These are phyloP conservation scores for Drosophila incognita DNA, from an alignment of 2,888 invertebrate species.

Conservation along the genomic window DNA sequence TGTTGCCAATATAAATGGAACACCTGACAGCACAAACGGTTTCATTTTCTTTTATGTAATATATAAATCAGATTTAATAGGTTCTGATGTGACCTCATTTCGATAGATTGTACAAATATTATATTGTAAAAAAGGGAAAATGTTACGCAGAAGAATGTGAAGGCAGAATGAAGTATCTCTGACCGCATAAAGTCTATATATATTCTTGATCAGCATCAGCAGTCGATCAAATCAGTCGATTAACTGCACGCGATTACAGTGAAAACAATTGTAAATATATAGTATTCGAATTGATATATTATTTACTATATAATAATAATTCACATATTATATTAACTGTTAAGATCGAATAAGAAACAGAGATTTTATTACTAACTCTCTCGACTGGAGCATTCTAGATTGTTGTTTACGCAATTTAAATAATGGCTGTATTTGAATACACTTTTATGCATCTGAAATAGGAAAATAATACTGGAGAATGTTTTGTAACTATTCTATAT, in stretches of 20 bases:
- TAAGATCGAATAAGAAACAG: neutral
- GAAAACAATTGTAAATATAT: neutral
- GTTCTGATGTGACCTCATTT: neutral
- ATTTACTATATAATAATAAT: neutral
- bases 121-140: neutral
- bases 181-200: neutral
- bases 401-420: neutral
- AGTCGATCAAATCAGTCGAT: neutral
- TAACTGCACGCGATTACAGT: neutral
- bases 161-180: neutral
- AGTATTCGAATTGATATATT: neutral
- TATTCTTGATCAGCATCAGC: neutral
- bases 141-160: neutral
- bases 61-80: neutral
- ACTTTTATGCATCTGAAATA: neutral
- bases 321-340: neutral
- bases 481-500: no score
- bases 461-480: neutral
- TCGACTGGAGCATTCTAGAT: neutral
- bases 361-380: neutral
- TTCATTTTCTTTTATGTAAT: neutral
- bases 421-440: neutral
- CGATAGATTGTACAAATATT: neutral
- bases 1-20: constrained; percentile 15
- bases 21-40: neutral